Conservation (phyloP, 2,113 vertebrate genomes). For the Podilymbus podiceps region DNA sequence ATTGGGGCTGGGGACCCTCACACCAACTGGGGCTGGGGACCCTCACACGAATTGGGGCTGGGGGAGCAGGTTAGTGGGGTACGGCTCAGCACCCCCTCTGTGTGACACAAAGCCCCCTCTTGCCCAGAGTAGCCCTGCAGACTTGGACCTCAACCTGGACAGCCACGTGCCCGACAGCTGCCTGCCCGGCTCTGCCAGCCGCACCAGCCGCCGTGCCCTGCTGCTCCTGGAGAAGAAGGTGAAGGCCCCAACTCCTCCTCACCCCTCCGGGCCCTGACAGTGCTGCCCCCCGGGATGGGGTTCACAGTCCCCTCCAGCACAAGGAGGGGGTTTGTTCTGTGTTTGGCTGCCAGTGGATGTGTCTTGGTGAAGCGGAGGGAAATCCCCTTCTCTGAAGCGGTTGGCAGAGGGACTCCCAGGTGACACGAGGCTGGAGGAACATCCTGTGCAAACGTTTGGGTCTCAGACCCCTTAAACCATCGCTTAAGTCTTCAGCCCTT, state of each 20-base stretch:
- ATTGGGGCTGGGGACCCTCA: not conserved
- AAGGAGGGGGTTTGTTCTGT: not conserved
- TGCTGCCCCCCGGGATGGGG: fast-evolving
- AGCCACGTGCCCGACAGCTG: not conserved
- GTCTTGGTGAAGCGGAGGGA: not conserved
- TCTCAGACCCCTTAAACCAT: not conserved
- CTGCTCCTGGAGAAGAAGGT: constrained; percentile 63
- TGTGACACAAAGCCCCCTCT: not conserved
- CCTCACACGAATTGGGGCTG: not conserved
- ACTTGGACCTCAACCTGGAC: not conserved
- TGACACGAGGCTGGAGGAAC: not conserved
- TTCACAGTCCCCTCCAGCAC: fast-evolving
- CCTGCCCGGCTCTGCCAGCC: not conserved
- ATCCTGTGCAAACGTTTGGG: fast-evolving
- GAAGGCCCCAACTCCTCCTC: not conserved
- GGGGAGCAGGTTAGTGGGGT: not conserved
- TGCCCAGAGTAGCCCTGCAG: not conserved
- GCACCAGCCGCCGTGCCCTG: not conserved
- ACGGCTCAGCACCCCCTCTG: fast-evolving
- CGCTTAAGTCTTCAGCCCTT: not conserved
- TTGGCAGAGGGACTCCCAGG: fast-evolving
- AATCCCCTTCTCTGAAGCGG: not conserved
- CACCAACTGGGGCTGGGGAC: too few relatives aligned
- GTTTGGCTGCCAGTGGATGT: not conserved
- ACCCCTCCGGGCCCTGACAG: fast-evolving